Evolutionary conservation across 2,113 vertebrate species (phyloP).

Genomic region (Caranx ignobilis): DNA sequence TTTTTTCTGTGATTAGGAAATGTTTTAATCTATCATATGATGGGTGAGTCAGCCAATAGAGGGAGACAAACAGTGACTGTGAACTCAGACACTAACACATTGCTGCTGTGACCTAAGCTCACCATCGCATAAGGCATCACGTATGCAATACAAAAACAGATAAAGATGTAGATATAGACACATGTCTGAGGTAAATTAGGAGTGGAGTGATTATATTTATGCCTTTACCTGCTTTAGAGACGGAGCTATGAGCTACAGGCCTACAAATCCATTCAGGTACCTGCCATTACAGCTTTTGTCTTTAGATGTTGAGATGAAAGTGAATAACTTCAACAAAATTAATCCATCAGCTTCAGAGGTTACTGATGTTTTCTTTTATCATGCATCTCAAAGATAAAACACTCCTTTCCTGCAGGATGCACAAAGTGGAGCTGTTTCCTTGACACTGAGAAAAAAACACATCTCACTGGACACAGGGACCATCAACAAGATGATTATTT

Average conservation of each 20-base stretch:
- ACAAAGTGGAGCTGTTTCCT: neutral
- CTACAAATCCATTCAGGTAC: slow-evolving; percentile 19
- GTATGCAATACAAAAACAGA: neutral
- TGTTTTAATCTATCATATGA: slow-evolving; percentile 29
- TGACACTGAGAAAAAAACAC: slow-evolving; percentile 8
- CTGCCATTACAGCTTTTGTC: slow-evolving; percentile 30
- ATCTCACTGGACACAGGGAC: slow-evolving; percentile 7
- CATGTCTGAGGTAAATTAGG: neutral
- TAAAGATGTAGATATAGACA: no score
- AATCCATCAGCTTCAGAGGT: slow-evolving; percentile 41
- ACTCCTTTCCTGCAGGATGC: neutral
- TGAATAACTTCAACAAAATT: neutral
- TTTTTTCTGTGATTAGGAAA: slow-evolving; percentile 1
- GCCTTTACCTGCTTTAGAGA: slow-evolving; percentile 2
- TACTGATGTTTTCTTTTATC: slow-evolving; percentile 10
- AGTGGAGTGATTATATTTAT: neutral
- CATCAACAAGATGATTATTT: slow-evolving; percentile 3
- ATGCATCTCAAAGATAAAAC: slow-evolving; percentile 17
- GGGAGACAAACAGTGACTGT: slow-evolving; percentile 73
- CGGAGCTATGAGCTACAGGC: slow-evolving; percentile 12
- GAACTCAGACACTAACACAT: slow-evolving; percentile 7
- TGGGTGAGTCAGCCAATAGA: slow-evolving; percentile 63
- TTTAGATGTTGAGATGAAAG: slow-evolving; percentile 49
- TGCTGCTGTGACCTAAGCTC: slow-evolving; percentile 35
- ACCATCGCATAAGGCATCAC: slow-evolving; percentile 7